These are phyloP conservation scores for Sus cebifrons DNA, from an alignment of 2,797 vertebrate species.

Conservation along the genomic window DNA sequence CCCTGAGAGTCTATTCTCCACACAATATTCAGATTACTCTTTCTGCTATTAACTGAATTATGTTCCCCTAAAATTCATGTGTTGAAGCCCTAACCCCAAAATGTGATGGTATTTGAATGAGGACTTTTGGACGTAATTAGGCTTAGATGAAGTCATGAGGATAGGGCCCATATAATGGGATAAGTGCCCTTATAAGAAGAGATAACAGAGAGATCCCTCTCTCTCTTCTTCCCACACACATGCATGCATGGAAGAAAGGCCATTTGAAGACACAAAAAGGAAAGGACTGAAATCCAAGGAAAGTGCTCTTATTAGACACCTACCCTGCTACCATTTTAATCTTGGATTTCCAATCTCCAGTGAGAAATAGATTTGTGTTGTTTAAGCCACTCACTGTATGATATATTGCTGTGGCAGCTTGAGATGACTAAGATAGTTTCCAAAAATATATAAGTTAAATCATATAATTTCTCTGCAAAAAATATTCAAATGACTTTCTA, in stretches of 20 bases:
- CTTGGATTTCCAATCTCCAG: neutral
- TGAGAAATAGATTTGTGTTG: neutral
- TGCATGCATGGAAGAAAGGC: neutral
- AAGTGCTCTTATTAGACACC: neutral
- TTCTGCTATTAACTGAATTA: conserved; percentile 14
- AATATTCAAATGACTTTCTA: neutral
- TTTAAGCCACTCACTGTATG: neutral
- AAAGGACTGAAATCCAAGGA: neutral
- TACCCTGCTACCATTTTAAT: neutral
- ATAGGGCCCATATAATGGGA: neutral
- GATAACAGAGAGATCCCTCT: neutral
- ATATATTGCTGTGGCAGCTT: neutral
- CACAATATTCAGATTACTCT: neutral
- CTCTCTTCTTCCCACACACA: neutral
- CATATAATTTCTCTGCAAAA: neutral
- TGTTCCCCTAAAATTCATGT: neutral
- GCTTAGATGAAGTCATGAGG: neutral
- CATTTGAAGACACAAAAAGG: neutral
- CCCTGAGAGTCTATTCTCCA: neutral
- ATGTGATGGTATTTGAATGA: neutral
- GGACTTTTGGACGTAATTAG: neutral
- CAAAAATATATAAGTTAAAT: conserved; percentile 26
- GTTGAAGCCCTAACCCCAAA: neutral
- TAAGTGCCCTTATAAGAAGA: neutral
- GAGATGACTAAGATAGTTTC: neutral